Evolutionary conservation across 35 echinoderm and acorn worm species (phyloP).

Genomic region (Anneissia japonica): DNA sequence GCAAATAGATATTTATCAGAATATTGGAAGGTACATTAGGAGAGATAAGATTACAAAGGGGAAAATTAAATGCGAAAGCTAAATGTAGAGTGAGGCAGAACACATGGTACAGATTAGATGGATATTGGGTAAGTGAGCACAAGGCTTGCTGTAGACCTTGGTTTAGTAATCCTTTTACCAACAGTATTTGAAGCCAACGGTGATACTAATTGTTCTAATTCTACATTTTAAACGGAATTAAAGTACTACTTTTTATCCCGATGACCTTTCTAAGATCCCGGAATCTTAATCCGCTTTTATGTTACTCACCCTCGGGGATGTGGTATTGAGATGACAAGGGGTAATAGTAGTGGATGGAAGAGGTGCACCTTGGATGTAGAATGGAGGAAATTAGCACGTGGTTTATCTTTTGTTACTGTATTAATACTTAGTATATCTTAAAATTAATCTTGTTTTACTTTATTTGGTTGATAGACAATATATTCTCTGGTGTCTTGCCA

Average conservation of each 20-base stretch:
- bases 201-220: not conserved
- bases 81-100: no score
- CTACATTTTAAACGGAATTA: not conserved
- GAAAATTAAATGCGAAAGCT: no score
- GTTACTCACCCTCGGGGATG: not conserved
- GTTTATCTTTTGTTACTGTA: not conserved
- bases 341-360: no score
- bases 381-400: not conserved
- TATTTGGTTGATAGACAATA: not conserved
- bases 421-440: not conserved
- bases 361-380: not conserved
- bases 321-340: not conserved
- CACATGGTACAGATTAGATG: no score
- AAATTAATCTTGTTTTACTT: not conserved
- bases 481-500: not conserved
- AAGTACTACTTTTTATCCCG: not conserved
- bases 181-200: not conserved
- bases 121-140: no score
- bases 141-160: not conserved
- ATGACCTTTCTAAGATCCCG: not conserved
- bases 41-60: no score
- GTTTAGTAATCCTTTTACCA: not conserved
- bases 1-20: no score
- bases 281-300: not conserved
- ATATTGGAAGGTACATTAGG: no score